Evolutionary conservation across 2,113 vertebrate species (phyloP).

Genomic region (Albula glossodonta): DNA sequence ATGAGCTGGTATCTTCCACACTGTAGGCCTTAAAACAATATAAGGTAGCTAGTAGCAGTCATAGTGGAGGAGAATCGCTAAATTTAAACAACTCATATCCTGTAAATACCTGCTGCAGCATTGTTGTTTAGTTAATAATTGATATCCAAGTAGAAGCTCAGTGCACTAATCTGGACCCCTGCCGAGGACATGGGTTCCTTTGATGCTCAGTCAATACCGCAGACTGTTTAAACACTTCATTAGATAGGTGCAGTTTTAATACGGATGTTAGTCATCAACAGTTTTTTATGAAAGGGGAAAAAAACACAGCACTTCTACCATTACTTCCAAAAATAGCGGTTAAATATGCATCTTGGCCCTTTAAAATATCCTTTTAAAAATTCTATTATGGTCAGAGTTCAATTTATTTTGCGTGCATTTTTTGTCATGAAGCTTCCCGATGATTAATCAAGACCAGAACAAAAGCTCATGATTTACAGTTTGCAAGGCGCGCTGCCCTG

Average conservation of each 20-base stretch:
- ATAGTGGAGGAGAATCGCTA: background rate
- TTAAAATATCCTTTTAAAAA: conserved; percentile 5
- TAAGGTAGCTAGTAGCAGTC: background rate
- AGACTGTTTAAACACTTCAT: conserved; percentile 31
- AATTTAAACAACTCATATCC: too few relatives aligned
- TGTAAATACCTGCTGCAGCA: background rate
- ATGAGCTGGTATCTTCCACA: too few relatives aligned
- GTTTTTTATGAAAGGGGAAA: background rate
- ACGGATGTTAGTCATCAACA: conserved; percentile 31
- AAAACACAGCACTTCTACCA: background rate
- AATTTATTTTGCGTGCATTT: background rate
- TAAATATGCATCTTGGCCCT: background rate
- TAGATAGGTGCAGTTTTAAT: conserved; percentile 33
- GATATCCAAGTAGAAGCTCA: conserved; percentile 23
- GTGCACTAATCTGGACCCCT: conserved; percentile 35
- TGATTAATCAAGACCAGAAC: background rate
- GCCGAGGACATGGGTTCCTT: conserved; percentile 28
- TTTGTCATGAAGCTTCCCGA: background rate
- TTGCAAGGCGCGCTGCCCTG: background rate
- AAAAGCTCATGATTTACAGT: background rate
- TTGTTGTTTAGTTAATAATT: background rate
- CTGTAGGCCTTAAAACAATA: too few relatives aligned
- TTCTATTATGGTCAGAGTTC: background rate
- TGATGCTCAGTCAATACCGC: conserved; percentile 39
- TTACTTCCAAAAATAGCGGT: background rate